phyloP scores from a whole-genome alignment of 2,797 vertebrate genomes.

The Anabas testudineus region DNA sequence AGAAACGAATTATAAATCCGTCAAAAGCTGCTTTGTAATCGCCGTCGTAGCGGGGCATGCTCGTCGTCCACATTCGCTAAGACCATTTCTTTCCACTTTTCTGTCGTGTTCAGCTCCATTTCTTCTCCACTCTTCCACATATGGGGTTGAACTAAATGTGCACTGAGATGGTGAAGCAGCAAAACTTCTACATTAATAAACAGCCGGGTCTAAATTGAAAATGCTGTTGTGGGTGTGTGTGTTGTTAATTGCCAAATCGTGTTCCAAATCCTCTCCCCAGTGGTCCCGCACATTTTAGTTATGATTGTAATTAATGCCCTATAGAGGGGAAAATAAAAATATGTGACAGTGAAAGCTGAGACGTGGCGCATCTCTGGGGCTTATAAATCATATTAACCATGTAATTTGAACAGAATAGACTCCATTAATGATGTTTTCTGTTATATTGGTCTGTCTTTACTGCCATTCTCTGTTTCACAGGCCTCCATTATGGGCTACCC shows the following conservation, averaged over 20 bases:
- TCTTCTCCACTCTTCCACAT: constrained; percentile 14
- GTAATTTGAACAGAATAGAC: background rate
- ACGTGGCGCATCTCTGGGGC: background rate
- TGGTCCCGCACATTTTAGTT: constrained; percentile 7
- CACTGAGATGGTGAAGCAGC: constrained; percentile 17
- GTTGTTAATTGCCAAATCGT: background rate
- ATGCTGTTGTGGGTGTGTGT: background rate
- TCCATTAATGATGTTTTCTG: background rate
- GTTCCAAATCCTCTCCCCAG: background rate
- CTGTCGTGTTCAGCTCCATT: constrained; percentile 34
- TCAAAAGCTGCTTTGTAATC: constrained; percentile 16
- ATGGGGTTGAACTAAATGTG: constrained; percentile 34
- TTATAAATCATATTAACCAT: background rate
- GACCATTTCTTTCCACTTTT: background rate
- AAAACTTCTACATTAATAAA: constrained; percentile 42
- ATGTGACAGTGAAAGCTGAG: background rate
- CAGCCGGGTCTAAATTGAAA: background rate
- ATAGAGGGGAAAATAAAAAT: background rate
- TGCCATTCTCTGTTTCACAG: constrained; percentile 47
- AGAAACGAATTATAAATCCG: background rate
- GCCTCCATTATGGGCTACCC: constrained; percentile 48
- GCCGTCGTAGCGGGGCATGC: background rate
- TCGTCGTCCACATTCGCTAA: constrained; percentile 10
- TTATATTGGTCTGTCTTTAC: constrained; percentile 15
- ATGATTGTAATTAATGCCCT: background rate